Conservation (phyloP, 2,113 vertebrate species). For the Pithys albifrons region DNA sequence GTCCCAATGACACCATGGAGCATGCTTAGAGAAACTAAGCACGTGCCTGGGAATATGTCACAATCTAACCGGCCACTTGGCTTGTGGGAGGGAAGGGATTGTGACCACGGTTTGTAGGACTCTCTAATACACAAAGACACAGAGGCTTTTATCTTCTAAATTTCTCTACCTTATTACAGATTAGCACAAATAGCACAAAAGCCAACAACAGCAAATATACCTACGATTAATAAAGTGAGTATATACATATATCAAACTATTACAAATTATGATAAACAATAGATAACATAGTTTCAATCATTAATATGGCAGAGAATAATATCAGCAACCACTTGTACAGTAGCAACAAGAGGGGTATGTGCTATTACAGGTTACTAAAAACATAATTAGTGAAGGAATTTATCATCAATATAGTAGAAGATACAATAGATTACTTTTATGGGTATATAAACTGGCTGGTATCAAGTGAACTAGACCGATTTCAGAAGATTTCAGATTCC, state of each 20-base stretch:
- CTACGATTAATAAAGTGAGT: background rate
- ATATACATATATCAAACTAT: background rate
- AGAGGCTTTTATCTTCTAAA: background rate
- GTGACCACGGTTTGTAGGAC: background rate
- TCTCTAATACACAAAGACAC: accelerated
- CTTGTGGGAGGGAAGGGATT: background rate
- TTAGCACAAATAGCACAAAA: background rate
- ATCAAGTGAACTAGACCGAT: background rate
- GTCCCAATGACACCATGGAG: background rate
- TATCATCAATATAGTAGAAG: background rate
- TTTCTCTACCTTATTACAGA: background rate
- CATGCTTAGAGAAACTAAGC: background rate
- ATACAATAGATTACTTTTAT: background rate
- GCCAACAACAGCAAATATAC: background rate
- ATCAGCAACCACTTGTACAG: background rate
- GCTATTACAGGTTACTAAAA: background rate
- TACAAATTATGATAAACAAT: background rate
- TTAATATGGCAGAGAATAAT: background rate
- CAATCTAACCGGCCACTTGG: background rate
- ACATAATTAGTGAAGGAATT: background rate
- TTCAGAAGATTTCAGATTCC: background rate
- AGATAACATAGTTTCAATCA: background rate
- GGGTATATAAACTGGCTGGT: background rate
- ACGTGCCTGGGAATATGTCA: background rate
- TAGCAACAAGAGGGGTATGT: background rate